A percentile compares a stretch with the other conserved stretches of the same genome.
Conservation (phyloP, 2,797 vertebrate genomes). For the Pantherophis alleghaniensis region DNA sequence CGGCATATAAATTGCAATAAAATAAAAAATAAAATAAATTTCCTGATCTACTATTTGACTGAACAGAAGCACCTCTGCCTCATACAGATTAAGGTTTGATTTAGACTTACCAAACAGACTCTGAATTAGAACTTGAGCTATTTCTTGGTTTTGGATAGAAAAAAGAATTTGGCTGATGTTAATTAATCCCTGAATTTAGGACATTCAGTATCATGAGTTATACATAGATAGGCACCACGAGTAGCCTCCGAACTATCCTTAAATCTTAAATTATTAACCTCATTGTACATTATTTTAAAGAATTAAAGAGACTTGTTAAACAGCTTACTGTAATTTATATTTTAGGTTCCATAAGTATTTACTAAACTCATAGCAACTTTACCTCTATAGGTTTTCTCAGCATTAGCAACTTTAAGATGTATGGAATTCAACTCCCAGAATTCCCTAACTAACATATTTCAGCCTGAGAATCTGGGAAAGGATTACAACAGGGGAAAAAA, state of each 20-base stretch:
- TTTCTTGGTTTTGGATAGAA: neutral
- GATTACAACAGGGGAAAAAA: too few species aligned
- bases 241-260: neutral
- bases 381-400: neutral
- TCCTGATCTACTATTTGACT: neutral
- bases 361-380: neutral
- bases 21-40: neutral
- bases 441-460: neutral
- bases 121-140: neutral
- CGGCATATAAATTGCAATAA: too few species aligned
- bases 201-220: neutral
- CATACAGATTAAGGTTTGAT: neutral
- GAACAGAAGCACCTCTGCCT: neutral
- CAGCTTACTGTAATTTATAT: slow-evolving; percentile 1
- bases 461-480: neutral
- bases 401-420: neutral
- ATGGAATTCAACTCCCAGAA: neutral
- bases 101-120: neutral
- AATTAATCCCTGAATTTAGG: neutral
- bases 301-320: neutral
- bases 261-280: neutral
- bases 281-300: neutral
- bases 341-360: neutral
- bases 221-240: neutral
- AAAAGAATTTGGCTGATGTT: neutral